Evolutionary conservation across 1,140 invertebrate species (phyloP).

Genomic region (Bilobella aurantiaca): DNA sequence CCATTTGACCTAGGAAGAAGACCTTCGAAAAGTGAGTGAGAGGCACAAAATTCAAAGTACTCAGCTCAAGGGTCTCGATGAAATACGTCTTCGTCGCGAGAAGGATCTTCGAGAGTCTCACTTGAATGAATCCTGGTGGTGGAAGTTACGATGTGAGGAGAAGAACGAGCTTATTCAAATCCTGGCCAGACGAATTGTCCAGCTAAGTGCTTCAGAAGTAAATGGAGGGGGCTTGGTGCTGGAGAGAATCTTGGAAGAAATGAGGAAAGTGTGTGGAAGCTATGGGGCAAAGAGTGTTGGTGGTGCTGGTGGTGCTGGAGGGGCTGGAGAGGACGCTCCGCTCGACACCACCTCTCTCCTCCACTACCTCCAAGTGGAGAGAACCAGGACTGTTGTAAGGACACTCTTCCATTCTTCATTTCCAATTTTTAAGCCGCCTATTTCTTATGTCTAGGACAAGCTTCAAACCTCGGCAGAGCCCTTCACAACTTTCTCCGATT

Average conservation of each 20-base stretch:
- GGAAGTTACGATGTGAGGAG: constrained; percentile 28
- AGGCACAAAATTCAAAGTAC: too few relatives aligned
- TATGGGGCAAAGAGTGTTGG: constrained; percentile 12
- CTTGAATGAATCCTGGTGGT: constrained; percentile 26
- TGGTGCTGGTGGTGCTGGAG: background rate
- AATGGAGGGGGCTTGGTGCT: constrained; percentile 23
- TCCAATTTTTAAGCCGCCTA: background rate
- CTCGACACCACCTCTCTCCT: constrained; percentile 25
- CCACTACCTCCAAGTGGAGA: constrained; percentile 20
- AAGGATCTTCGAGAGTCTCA: constrained; percentile 27
- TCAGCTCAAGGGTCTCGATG: too few relatives aligned
- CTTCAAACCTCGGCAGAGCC: too few relatives aligned
- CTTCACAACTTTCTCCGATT: background rate
- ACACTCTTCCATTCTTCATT: background rate
- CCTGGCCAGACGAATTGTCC: constrained; percentile 28
- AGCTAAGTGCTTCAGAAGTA: constrained; percentile 27
- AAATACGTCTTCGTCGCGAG: too few relatives aligned
- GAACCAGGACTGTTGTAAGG: constrained; percentile 29
- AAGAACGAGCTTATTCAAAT: constrained; percentile 31
- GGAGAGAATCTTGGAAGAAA: constrained; percentile 29
- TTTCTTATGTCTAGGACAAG: background rate
- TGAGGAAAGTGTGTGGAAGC: constrained; percentile 19
- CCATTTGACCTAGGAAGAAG: too few relatives aligned
- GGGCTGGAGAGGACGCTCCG: constrained; percentile 3
- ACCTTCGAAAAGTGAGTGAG: too few relatives aligned